Percentiles rank a stretch among this genome's conserved stretches.
These are phyloP conservation scores for Anhinga rufa DNA, from an alignment of 2,113 vertebrate species.

Conservation along the genomic window DNA sequence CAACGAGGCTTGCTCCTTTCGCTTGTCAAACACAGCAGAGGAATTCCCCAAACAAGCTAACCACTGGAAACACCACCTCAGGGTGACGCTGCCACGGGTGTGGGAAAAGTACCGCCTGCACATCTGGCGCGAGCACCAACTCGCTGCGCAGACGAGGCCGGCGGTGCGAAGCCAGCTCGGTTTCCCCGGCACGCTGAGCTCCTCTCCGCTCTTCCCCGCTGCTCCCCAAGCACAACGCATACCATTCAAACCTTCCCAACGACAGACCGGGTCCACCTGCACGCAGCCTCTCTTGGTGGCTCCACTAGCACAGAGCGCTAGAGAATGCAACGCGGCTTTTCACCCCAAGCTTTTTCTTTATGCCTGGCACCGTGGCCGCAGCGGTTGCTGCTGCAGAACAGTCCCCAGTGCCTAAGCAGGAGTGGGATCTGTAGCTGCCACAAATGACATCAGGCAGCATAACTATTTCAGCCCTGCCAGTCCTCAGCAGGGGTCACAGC, in stretches of 20 bases:
- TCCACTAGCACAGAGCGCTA: no score
- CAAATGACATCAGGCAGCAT: conserved; percentile 49
- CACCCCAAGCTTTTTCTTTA: rapidly evolving
- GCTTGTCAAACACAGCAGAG: not conserved
- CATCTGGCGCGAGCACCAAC: not conserved
- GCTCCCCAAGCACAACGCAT: not conserved
- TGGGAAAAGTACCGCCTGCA: not conserved
- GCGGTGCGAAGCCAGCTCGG: rapidly evolving
- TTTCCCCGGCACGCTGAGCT: rapidly evolving
- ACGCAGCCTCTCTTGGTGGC: not conserved
- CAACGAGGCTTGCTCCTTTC: not conserved
- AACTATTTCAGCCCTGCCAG: conserved; percentile 58
- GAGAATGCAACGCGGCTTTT: rapidly evolving
- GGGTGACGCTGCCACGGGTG: not conserved
- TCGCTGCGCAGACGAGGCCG: rapidly evolving
- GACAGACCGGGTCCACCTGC: rapidly evolving
- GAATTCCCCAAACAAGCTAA: not conserved
- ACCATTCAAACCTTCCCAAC: not conserved
- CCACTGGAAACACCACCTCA: not conserved
- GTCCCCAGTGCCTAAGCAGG: not conserved
- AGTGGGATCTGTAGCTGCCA: conserved; percentile 22
- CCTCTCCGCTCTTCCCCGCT: not conserved
- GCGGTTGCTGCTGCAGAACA: not conserved
- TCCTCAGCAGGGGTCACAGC: conserved; percentile 55
- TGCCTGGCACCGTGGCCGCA: not conserved